Conservation (phyloP, 2,888 invertebrate species). For the Halictus ligatus region DNA sequence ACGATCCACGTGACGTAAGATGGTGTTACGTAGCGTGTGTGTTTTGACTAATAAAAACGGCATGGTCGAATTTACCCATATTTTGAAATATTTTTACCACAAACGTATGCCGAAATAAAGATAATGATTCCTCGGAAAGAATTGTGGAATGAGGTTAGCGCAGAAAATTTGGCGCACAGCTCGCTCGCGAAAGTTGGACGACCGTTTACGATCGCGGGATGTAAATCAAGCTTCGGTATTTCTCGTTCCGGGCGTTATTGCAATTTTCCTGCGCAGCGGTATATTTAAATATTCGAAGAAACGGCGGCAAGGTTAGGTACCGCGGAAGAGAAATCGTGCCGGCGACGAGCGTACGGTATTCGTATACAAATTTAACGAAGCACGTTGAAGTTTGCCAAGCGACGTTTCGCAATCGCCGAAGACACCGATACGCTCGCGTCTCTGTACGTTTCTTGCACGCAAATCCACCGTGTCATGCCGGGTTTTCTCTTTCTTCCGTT, state of each 20-base stretch:
- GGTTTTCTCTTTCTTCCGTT: neutral
- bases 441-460: neutral
- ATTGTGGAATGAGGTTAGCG: neutral
- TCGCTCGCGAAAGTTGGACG: neutral
- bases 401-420: conserved; percentile 32
- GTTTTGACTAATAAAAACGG: no score
- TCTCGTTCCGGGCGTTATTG: neutral
- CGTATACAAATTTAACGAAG: conserved; percentile 37
- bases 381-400: conserved; percentile 32
- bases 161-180: neutral
- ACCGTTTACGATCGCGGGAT: neutral
- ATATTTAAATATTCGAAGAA: neutral
- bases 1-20: no score
- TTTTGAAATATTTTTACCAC: no score
- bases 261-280: neutral
- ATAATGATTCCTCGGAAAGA: neutral
- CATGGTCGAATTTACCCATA: no score
- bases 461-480: neutral
- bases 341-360: neutral
- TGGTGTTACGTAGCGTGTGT: no score
- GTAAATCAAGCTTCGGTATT: conserved; percentile 1
- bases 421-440: neutral
- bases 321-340: conserved; percentile 30
- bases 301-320: neutral
- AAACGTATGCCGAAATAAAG: no score